These are phyloP conservation scores for Sterna hirundo DNA, from an alignment of 2,113 vertebrate species.

Conservation along the genomic window DNA sequence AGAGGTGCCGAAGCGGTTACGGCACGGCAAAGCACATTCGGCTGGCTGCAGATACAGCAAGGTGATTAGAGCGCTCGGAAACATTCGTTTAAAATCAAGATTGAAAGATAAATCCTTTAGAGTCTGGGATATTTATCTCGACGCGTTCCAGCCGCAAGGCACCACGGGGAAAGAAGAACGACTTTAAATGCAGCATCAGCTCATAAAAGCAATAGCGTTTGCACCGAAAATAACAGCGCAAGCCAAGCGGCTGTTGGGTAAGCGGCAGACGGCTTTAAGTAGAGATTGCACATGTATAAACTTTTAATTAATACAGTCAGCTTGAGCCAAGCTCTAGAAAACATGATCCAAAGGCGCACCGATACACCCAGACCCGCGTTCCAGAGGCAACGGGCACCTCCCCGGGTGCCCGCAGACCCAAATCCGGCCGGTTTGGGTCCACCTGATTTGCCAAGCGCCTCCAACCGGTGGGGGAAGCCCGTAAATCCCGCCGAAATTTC, in stretches of 20 bases:
- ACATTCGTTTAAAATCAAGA: slow-evolving; percentile 41
- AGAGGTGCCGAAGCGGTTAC: not conserved
- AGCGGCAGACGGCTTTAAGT: not conserved
- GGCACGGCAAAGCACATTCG: not conserved
- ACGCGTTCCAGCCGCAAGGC: not conserved
- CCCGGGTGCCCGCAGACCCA: not conserved
- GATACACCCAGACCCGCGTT: not conserved
- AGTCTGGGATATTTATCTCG: not conserved
- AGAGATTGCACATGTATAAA: not conserved
- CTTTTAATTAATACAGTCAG: not conserved
- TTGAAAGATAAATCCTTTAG: slow-evolving; percentile 32
- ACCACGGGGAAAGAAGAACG: not conserved
- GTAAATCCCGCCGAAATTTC: not conserved
- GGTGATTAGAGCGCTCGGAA: not conserved
- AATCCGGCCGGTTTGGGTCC: not conserved
- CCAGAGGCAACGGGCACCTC: not conserved
- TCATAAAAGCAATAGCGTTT: not conserved
- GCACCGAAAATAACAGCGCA: not conserved
- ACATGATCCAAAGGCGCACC: not conserved
- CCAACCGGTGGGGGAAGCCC: not conserved
- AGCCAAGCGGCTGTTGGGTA: not conserved
- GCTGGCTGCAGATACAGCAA: not conserved
- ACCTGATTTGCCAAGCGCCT: rapidly evolving
- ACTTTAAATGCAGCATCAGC: not conserved
- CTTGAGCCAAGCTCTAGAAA: not conserved